These are phyloP conservation scores for Botia kubotai DNA, from an alignment of 2,797 vertebrate species.

Conservation along the genomic window DNA sequence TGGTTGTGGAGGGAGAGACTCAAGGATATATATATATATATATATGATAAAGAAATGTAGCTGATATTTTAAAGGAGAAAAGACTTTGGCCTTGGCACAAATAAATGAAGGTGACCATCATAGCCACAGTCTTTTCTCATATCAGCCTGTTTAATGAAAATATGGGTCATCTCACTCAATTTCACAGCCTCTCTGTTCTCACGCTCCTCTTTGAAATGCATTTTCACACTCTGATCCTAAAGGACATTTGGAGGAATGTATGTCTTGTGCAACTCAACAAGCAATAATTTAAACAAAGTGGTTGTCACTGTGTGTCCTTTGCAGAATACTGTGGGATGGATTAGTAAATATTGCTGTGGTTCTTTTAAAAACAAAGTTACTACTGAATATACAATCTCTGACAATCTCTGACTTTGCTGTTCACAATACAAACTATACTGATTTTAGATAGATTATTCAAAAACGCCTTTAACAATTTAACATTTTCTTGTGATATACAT, in stretches of 20 bases:
- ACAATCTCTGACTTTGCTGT: too few species aligned
- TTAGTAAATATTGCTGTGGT: not conserved
- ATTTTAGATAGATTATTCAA: too few species aligned
- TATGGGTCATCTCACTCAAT: conserved; percentile 52
- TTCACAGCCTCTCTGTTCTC: conserved; percentile 38
- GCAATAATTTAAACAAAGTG: conserved; percentile 47
- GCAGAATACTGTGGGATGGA: not conserved
- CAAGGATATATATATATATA: not conserved
- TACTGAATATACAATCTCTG: too few species aligned
- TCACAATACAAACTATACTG: too few species aligned
- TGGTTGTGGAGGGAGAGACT: not conserved
- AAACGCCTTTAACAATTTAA: too few species aligned
- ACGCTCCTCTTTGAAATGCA: conserved; percentile 57
- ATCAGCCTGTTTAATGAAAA: conserved; percentile 55
- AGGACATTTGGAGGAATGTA: conserved; percentile 65
- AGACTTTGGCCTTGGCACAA: conserved; percentile 50
- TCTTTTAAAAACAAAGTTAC: not conserved
- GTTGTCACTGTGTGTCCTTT: conserved; percentile 53
- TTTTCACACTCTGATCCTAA: conserved; percentile 74
- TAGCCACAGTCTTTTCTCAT: conserved; percentile 38
- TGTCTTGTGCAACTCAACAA: conserved; percentile 65
- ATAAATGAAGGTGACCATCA: conserved; percentile 56
- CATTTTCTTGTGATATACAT: too few species aligned
- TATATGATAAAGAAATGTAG: conserved; percentile 6
- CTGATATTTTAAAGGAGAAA: conserved; percentile 37